Percentiles rank a stretch among this genome's conserved stretches.
Conservation (phyloP, 2,113 vertebrate genomes). For the Pogona vitticeps region DNA sequence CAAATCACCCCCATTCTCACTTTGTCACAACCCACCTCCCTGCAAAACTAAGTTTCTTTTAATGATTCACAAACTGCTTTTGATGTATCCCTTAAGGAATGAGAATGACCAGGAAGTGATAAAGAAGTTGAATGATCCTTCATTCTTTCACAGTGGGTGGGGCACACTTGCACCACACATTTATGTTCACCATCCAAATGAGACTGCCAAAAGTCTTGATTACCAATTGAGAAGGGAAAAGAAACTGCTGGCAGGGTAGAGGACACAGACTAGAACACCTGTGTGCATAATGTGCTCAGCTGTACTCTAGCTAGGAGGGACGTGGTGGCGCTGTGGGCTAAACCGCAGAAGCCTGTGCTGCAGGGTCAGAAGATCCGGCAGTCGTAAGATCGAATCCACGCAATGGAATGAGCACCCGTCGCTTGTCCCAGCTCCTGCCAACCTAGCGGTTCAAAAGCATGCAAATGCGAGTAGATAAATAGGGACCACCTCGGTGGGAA, state of each 20-base stretch:
- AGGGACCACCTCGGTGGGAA: no score
- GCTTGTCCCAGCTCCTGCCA: no score
- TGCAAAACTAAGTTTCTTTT: slow-evolving; percentile 42
- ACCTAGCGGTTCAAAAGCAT: no score
- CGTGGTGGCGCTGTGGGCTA: no score
- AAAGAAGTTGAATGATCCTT: slow-evolving; percentile 41
- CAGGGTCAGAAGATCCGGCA: no score
- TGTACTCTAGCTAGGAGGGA: slow-evolving; percentile 9
- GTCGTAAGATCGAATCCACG: no score
- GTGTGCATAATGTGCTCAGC: slow-evolving; percentile 33
- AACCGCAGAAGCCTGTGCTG: no score
- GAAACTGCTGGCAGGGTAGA: slow-evolving; percentile 44
- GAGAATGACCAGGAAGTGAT: slow-evolving; percentile 35
- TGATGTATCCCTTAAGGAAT: slow-evolving; percentile 43
- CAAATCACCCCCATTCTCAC: neutral
- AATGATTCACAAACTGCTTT: slow-evolving; percentile 59
- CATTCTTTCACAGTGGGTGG: slow-evolving; percentile 66
- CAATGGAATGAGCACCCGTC: no score
- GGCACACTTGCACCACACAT: slow-evolving; percentile 15
- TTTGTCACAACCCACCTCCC: neutral
- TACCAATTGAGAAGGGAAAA: slow-evolving; percentile 33
- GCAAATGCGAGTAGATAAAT: no score
- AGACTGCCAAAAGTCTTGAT: slow-evolving; percentile 50
- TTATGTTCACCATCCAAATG: slow-evolving; percentile 35
- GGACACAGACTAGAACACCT: slow-evolving; percentile 57